phyloP scores from a whole-genome alignment of 1,140 invertebrate genomes.

The Octopus sinensis region DNA sequence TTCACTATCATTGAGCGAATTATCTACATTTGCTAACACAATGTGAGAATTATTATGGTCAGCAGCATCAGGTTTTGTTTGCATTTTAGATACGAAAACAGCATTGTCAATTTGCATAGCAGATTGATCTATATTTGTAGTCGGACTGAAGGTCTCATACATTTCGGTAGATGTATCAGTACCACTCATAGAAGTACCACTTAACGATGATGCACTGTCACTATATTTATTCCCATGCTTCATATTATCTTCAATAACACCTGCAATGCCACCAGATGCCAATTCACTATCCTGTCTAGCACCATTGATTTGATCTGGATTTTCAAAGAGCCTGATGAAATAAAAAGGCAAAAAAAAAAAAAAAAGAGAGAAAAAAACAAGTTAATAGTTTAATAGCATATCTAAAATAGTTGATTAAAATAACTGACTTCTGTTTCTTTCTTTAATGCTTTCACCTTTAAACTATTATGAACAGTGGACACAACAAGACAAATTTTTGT shows the following conservation, averaged over 20 bases:
- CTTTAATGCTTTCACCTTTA: too few relatives aligned
- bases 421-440: too few relatives aligned
- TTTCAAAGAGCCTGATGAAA: not conserved
- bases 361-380: too few relatives aligned
- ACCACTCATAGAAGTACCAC: not conserved
- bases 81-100: not conserved
- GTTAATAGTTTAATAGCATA: too few relatives aligned
- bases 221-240: not conserved
- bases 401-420: too few relatives aligned
- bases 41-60: slow-evolving; percentile 5
- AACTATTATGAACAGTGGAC: too few relatives aligned
- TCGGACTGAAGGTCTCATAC: not conserved
- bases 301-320: not conserved
- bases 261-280: not conserved
- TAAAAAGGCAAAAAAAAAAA: too few relatives aligned
- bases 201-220: slow-evolving; percentile 5
- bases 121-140: not conserved
- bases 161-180: not conserved
- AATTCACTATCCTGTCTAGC: not conserved
- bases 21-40: not conserved
- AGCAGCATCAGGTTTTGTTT: not conserved
- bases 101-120: not conserved
- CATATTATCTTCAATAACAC: not conserved
- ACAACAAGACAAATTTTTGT: too few relatives aligned
- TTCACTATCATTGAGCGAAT: not conserved